Evolutionary conservation across 1,140 invertebrate genomes (phyloP), one percentile per base, ranked within the genome.

Genomic region (Calycopis cecrops): DNA sequence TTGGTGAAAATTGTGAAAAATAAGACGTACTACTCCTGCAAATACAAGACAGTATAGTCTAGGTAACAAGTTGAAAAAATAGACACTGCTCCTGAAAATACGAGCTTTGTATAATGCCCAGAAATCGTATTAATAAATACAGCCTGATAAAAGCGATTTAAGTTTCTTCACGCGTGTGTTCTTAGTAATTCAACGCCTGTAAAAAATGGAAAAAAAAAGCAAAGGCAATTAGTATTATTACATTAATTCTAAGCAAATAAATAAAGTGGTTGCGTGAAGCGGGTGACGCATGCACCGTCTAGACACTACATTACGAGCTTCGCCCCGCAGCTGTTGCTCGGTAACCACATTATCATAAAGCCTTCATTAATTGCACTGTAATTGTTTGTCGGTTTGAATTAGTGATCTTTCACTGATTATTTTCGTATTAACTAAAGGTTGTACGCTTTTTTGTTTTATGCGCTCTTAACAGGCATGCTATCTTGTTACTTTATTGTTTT

Each of bases 281-380:
- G 76, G 73, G 78, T 74, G 79, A 79, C 79, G 75, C 76, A 76
- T 69, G 63, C 58, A 61, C 57, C 60, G 77, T 75, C 74, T 78
- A 76, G 71, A 74, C 71, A 68, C 71, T 62, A 65, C 60, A 63
- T 69, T 71, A 71, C 67, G 62, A 63, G 65, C 57, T 76, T 67
- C 70, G 62, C 63, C 51, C 58, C 54, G 67, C 79, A 79, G 76
- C 75, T 79, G 78, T 71, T 76, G 68, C 73, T 70, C 68, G 65
- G 71, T 77, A 75, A 69, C 65, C 58, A 69, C 67, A 76, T 79
- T 76, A 76, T 70, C 79, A 78, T 76, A 71, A 71, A 77, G 68
- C 66, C 72, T 75, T 85, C 78, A 85, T 85, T 82, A 78, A 81
- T 85, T 80, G 69, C 76, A 74, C 71, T 63, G 67, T 74, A 70